Conservation (phyloP, 2,113 vertebrate species). For the Lepisosteus osseus region DNA sequence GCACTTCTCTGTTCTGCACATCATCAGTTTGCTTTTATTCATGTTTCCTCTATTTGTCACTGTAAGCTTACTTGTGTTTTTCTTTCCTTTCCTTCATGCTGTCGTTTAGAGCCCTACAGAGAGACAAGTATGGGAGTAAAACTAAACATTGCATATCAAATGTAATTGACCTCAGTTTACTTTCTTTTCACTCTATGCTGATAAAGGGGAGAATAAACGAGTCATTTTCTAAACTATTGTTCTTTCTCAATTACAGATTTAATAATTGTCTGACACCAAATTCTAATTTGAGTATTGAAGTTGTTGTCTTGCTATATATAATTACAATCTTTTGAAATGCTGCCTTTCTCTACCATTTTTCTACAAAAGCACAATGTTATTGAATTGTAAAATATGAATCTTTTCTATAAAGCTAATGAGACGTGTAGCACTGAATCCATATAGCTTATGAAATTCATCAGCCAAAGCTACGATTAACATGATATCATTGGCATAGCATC, state of each 20-base stretch:
- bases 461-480: background rate
- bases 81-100: slow-evolving; percentile 95
- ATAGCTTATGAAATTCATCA: slow-evolving; percentile 5
- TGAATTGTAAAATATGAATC: background rate
- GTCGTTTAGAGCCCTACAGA: slow-evolving; percentile 99
- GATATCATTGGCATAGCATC: slow-evolving; percentile 14
- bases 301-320: background rate
- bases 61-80: slow-evolving; percentile 94
- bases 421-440: background rate
- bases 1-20: slow-evolving; percentile 70
- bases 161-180: slow-evolving; percentile 99
- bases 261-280: slow-evolving; percentile 20
- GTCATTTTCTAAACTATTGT: slow-evolving; percentile 33
- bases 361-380: background rate
- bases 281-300: slow-evolving; percentile 21
- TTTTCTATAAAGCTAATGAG: background rate
- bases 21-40: slow-evolving; percentile 82
- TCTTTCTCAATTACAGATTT: slow-evolving; percentile 25
- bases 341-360: slow-evolving; percentile 6
- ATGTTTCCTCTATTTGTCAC: slow-evolving; percentile 81
- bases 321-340: background rate
- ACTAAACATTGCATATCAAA: slow-evolving; percentile 99
- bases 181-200: slow-evolving; percentile 77
- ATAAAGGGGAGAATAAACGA: slow-evolving; percentile 39
- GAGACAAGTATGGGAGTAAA: slow-evolving; percentile 99